Percentiles rank a stretch among this genome's conserved stretches.
phyloP scores from a whole-genome alignment of 2,113 vertebrate genomes.

The Nesogale talazaci region DNA sequence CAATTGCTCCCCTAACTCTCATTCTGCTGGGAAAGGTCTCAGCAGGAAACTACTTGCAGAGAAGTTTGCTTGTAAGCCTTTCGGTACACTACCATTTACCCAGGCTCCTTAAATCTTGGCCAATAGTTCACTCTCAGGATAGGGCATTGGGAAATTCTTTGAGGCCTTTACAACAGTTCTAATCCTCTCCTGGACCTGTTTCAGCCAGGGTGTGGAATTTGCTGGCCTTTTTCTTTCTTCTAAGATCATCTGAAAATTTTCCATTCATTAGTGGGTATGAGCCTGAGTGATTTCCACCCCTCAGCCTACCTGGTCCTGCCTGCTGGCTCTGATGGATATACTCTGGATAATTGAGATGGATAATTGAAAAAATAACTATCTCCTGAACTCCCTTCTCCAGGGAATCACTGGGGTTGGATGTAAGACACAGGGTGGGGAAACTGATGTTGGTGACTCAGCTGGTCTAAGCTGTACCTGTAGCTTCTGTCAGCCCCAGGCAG shows the following conservation, averaged over 20 bases:
- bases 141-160: constrained; percentile 14
- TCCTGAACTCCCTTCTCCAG: background rate
- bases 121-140: background rate
- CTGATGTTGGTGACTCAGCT: background rate
- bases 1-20: background rate
- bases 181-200: background rate
- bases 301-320: background rate
- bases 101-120: background rate
- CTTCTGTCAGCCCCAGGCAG: background rate
- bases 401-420: background rate
- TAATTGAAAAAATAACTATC: background rate
- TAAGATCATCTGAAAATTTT: constrained; percentile 42
- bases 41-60: constrained; percentile 10
- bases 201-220: background rate
- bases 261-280: background rate
- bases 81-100: background rate
- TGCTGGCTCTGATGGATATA: background rate
- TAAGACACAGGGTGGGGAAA: too few species aligned
- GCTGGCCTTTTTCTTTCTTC: background rate
- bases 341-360: background rate
- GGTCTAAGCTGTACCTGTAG: background rate
- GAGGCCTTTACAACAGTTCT: background rate
- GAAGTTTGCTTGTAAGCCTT: background rate
- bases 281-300: background rate
- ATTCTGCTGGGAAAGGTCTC: background rate